phyloP scores from a whole-genome alignment of 2,113 vertebrate species.

The Tragelaphus scriptus region DNA sequence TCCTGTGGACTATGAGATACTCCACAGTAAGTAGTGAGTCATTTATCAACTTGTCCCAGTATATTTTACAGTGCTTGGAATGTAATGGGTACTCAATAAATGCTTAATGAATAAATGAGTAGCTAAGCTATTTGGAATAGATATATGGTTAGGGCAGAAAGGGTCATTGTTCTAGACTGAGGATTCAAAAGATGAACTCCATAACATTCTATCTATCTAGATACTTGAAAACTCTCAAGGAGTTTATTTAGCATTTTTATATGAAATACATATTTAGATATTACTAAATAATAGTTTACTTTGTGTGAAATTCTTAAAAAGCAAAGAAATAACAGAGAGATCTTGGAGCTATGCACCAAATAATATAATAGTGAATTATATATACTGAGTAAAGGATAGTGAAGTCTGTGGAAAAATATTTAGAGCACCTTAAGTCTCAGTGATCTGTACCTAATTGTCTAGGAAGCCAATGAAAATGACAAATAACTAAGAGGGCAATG shows the following conservation, averaged over 20 bases:
- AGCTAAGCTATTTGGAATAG: background rate
- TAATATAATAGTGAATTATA: background rate
- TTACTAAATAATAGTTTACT: conserved; percentile 36
- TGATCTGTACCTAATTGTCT: background rate
- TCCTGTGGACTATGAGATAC: background rate
- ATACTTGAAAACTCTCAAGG: background rate
- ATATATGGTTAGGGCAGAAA: background rate
- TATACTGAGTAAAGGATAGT: background rate
- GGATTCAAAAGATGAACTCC: background rate
- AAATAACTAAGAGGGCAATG: background rate
- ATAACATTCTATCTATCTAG: background rate
- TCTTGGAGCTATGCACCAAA: background rate
- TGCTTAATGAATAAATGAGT: background rate
- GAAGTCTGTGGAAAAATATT: background rate
- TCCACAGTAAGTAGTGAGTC: background rate
- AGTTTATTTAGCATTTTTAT: background rate
- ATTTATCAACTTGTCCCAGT: background rate
- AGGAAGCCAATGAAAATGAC: background rate
- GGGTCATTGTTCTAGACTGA: background rate
- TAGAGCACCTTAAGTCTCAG: background rate
- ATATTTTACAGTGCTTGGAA: background rate
- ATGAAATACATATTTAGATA: background rate
- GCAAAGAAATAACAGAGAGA: background rate
- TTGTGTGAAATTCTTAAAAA: conserved; percentile 18
- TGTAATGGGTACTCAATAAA: background rate